Evolutionary conservation across 2,888 invertebrate genomes (phyloP), one percentile per base, ranked within the genome.

Genomic region (Xestoiulus laeticollis): DNA sequence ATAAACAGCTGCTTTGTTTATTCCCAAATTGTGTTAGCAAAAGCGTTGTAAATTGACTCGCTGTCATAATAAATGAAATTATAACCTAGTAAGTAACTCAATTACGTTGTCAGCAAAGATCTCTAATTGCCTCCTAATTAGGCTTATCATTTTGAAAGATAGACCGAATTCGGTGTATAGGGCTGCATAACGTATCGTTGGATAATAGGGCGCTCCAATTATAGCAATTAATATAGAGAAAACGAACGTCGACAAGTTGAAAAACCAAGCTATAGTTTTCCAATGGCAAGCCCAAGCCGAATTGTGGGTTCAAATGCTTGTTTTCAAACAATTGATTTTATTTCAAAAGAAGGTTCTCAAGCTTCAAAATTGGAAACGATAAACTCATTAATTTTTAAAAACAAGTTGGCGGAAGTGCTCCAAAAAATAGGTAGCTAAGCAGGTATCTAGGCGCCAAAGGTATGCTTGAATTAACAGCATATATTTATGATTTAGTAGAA

Each of bases 1-100:
- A n/a, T n/a, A 78, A 78, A 78, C 78, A 78, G 78, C 78, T 78
- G 78, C 78, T 78, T 78, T 78, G 78, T 78, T 78, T 78, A 78
- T 30, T 78, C 78, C 78, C 78, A 78, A 78, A 78, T 78, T 78
- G 78, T 30, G 78, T 78, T 78, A 78, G 78, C 26, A 78, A 78
- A 78, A 4, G 78, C 78, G 78, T 78, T 78, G 26, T 78, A 78
- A n/a, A 78, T 78, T 78, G 78, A 78, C 78, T 78, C 78, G 16
- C 78, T 78, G 78, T 78, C 78, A 78, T 78, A 78, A 78, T 78
- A 78, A 78, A 78, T 78, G 78, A 78, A 78, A 78, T 78, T 78
- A 78, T 26, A 26, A 26, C 30, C 78, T 32, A 16, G 78, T 78
- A 78, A 78, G 78, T 30, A 78, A 30, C 78, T 30, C 78, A 78